Base-by-base conservation (phyloP, 2,113 vertebrate species). In the Spermophilus dauricus region DNA sequence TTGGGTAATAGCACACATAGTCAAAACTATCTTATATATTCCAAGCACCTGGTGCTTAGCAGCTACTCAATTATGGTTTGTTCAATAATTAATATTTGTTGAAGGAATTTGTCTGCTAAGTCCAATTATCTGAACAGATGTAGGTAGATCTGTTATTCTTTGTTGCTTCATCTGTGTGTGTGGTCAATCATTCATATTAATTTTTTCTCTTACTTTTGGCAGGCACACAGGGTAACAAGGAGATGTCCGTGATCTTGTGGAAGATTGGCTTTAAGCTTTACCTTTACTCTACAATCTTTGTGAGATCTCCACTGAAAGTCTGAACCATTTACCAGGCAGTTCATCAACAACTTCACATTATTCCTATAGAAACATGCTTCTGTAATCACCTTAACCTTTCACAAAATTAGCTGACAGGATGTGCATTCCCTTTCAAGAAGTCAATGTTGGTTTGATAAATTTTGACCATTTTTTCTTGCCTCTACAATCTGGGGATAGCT, bases 41-140 rank as follows among this genome's bases (percentile, higher is more conserved):
- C 73, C 20, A 82, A 80, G 20, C 11, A 76, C 16, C 37, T 86
- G 39, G 45, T 34, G 53, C n/a, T 72, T 53, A 86, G 56, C 61
- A 96, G n/a, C n/a, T 61, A 83, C 53, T 92, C 53, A 61, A 58
- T 63, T 53, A 56, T 85, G 93, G 56, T 58, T 58, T 37, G 56
- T 78, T 48, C 28, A 96, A 80, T 89, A 88, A 83, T 83, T 65
- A 81, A 16, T 45, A 89, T 56, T 97, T 93, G 58, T 34, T 90
- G 30, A 93, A 94, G 58, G 8, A 84, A 90, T 8, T 87, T 77
- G 22, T 53, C 65, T 88, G 22, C 56, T 72, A 89, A 72, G 32
- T 92, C 22, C 51, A 96, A 48, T 56, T 83, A 96, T 42, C 18
- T 88, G 20, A 78, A 58, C 56, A 58, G 56, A 58, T 2, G 8